Evolutionary conservation across 2,888 invertebrate species (phyloP).

Genomic region (Tenthredo notha): DNA sequence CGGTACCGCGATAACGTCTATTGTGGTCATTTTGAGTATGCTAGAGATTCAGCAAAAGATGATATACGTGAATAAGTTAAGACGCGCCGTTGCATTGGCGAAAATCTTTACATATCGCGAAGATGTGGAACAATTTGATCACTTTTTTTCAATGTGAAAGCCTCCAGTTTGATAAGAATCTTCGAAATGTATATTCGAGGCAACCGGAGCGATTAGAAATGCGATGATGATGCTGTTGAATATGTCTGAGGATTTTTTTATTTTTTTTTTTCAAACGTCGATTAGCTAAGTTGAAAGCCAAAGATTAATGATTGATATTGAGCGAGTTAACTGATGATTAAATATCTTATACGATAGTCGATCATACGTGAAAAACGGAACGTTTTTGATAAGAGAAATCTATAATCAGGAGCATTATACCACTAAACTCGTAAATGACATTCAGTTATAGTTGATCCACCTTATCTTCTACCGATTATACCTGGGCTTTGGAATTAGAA

Average conservation of each 20-base stretch:
- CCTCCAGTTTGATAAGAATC: background rate
- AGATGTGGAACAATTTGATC: background rate
- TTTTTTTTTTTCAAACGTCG: background rate
- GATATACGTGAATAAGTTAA: background rate
- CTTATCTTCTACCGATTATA: background rate
- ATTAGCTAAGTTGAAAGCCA: background rate
- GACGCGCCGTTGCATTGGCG: background rate
- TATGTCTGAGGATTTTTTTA: background rate
- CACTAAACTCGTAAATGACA: background rate
- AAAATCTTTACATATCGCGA: background rate
- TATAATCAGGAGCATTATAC: background rate
- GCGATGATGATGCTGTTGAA: background rate
- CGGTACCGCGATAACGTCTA: background rate
- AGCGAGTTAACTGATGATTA: background rate
- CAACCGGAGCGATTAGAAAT: no score
- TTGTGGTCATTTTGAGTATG: background rate
- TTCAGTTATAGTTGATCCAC: background rate
- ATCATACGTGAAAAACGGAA: background rate
- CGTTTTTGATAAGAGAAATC: conserved; percentile 3
- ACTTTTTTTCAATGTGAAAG: background rate
- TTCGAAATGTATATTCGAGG: no score
- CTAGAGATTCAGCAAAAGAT: background rate
- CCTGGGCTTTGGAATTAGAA: background rate
- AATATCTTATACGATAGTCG: background rate
- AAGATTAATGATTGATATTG: background rate